Conservation (phyloP, 2,888 invertebrate genomes). For the Laspeyria flexula region DNA sequence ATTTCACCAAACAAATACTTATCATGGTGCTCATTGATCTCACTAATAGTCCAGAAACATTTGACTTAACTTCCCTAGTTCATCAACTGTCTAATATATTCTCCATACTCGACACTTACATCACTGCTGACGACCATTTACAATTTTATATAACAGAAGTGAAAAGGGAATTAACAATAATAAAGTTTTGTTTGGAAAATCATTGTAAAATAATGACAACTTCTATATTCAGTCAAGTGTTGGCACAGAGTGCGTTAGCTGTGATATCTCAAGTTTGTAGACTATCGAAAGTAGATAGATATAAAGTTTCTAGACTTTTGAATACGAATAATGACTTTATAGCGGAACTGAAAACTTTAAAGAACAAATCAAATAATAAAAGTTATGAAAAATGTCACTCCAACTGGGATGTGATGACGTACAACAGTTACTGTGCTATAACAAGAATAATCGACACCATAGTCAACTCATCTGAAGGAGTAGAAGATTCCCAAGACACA, state of each 20-base stretch:
- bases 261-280: conserved; percentile 83
- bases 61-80: conserved; percentile 74
- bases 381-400: conserved; percentile 47
- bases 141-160: conserved; percentile 82
- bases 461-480: conserved; percentile 67
- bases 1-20: conserved; percentile 80
- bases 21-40: conserved; percentile 81
- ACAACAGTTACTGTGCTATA: conserved; percentile 82
- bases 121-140: conserved; percentile 72
- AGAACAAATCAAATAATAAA: conserved; percentile 55
- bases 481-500: conserved; percentile 66
- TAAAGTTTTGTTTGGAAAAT: conserved; percentile 81
- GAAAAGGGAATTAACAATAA: conserved; percentile 78
- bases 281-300: conserved; percentile 79
- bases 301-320: conserved; percentile 79
- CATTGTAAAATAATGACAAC: conserved; percentile 83
- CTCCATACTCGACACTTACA: conserved; percentile 78
- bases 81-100: conserved; percentile 80
- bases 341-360: conserved; percentile 64
- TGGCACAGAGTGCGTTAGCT: conserved; percentile 78
- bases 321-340: conserved; percentile 78
- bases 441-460: conserved; percentile 81
- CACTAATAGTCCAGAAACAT: conserved; percentile 78
- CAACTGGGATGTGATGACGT: conserved; percentile 80
- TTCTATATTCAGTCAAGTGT: conserved; percentile 76